Evolutionary conservation across 2,888 invertebrate genomes (phyloP).

Genomic region (Eucriotettix oculatus): DNA sequence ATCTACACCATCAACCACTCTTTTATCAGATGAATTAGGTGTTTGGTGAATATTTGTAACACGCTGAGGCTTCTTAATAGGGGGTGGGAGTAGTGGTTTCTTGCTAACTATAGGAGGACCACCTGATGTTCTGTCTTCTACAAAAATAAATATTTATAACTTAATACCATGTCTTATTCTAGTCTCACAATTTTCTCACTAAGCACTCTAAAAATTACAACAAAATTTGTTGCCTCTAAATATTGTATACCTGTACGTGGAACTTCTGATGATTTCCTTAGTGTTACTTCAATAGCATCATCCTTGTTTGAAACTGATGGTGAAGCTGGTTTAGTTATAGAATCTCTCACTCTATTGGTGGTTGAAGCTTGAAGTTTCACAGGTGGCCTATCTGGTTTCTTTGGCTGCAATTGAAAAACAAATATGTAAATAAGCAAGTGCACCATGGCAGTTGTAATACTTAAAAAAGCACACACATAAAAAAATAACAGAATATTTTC

Average conservation of each 20-base stretch:
- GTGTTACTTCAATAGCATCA: neutral
- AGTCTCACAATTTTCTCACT: too few relatives aligned
- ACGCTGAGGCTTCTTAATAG: constrained; percentile 18
- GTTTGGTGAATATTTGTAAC: neutral
- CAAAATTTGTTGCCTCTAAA: too few relatives aligned
- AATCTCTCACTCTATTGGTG: constrained; percentile 16
- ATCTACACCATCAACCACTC: constrained; percentile 3
- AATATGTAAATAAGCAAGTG: too few relatives aligned
- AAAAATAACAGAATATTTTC: too few relatives aligned
- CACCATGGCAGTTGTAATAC: too few relatives aligned
- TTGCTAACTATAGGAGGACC: constrained; percentile 15
- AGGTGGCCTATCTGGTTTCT: constrained; percentile 16
- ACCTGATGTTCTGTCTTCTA: neutral
- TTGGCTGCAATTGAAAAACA: neutral
- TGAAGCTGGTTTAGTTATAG: constrained; percentile 15
- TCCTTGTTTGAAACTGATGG: neutral
- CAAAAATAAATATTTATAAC: neutral
- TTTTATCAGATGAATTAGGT: neutral
- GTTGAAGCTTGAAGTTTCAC: constrained; percentile 8
- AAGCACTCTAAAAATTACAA: too few relatives aligned
- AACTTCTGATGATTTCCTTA: neutral
- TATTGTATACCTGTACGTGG: too few relatives aligned
- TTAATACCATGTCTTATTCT: too few relatives aligned
- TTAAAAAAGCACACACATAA: too few relatives aligned
- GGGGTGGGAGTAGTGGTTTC: constrained; percentile 19